Conservation (phyloP, 2,113 vertebrate genomes). For the Takifugu bimaculatus region DNA sequence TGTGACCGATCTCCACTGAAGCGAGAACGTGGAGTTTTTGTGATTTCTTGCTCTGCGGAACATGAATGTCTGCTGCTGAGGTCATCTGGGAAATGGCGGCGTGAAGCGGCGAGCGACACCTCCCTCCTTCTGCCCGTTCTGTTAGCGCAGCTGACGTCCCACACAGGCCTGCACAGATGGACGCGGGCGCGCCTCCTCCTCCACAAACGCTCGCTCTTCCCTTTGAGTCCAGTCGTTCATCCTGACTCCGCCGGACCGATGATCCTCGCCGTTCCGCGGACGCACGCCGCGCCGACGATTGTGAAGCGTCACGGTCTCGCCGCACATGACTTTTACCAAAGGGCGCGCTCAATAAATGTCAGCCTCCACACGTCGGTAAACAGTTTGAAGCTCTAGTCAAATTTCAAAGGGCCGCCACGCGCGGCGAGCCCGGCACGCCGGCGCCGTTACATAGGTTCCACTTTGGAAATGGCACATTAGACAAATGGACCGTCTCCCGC, state of each 20-base stretch:
- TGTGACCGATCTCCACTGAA: too few relatives aligned
- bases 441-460: constrained; percentile 52
- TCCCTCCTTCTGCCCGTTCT: too few relatives aligned
- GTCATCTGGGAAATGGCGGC: too few relatives aligned
- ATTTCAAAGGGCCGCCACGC: constrained; percentile 59
- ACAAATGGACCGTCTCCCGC: constrained; percentile 62
- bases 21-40: too few relatives aligned
- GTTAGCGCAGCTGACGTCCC: too few relatives aligned
- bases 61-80: too few relatives aligned
- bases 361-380: constrained; percentile 71
- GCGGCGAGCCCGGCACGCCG: constrained; percentile 42
- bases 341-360: constrained; percentile 78
- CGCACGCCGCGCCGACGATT: constrained; percentile 12
- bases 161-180: not conserved
- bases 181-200: not conserved
- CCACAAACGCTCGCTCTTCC: too few relatives aligned
- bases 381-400: constrained; percentile 69
- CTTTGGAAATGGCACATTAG: constrained; percentile 64
- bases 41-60: too few relatives aligned
- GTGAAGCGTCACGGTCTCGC: constrained; percentile 60
- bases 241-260: constrained; percentile 32
- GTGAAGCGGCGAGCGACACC: too few relatives aligned
- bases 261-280: constrained; percentile 28
- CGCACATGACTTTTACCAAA: constrained; percentile 75
- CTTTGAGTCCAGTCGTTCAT: constrained; percentile 30